phyloP scores from a whole-genome alignment of 35 echinoderm and acorn worm species.

The Hemicentrotus pulcherrimus region DNA sequence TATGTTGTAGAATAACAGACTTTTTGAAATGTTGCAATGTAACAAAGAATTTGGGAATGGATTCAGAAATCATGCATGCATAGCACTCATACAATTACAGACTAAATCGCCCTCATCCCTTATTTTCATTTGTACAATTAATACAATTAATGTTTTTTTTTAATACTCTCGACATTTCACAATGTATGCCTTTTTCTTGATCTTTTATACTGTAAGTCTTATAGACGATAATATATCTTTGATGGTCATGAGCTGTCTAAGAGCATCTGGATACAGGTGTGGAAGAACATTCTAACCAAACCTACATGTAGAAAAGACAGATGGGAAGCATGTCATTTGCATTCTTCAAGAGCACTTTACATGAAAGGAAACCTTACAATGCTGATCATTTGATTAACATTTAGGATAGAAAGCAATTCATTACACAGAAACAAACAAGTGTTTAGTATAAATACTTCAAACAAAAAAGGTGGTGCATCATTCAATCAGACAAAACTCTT shows the following conservation, averaged over 20 bases:
- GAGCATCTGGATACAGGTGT: not conserved
- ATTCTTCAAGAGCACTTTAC: not conserved
- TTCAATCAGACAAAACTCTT: too few relatives aligned
- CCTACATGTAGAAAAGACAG: slow-evolving; percentile 17
- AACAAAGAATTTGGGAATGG: not conserved
- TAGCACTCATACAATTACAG: not conserved
- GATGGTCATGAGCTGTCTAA: not conserved
- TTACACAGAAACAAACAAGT: too few relatives aligned
- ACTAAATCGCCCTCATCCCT: not conserved
- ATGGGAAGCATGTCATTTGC: not conserved
- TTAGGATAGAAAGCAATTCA: too few relatives aligned
- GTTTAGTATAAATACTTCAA: too few relatives aligned
- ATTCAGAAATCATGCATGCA: not conserved
- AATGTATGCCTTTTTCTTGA: not conserved
- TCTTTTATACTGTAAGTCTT: not conserved
- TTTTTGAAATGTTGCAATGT: too few relatives aligned
- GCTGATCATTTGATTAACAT: too few relatives aligned
- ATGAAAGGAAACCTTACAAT: too few relatives aligned
- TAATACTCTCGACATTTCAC: not conserved
- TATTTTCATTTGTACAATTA: not conserved
- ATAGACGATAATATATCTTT: not conserved
- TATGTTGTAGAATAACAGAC: too few relatives aligned
- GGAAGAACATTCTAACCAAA: not conserved
- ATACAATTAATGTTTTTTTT: not conserved
- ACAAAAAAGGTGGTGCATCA: too few relatives aligned